phyloP scores from a whole-genome alignment of 2,113 vertebrate genomes.

The Rattus norvegicus region GRCr8 NC_086019.1:157961501-157962000 shows the following conservation, averaged over 20 bases:
- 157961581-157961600: no score
- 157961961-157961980: neutral
- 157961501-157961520: no score
- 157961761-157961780: neutral
- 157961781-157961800: neutral
- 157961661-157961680: neutral
- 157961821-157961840: neutral
- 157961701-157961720: neutral
- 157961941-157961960: neutral
- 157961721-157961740: neutral
- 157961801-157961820: neutral
- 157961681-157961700: neutral
- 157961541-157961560: no score
- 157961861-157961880: neutral
- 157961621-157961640: neutral
- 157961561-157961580: no score
- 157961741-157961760: neutral
- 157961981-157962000: neutral
- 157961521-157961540: no score
- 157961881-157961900: neutral
- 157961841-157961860: neutral
- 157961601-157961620: neutral
- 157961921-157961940: neutral
- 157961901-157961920: neutral
- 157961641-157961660: neutral